phyloP scores from a whole-genome alignment of 1,140 invertebrate genomes.

The Prorops nasuta region DNA sequence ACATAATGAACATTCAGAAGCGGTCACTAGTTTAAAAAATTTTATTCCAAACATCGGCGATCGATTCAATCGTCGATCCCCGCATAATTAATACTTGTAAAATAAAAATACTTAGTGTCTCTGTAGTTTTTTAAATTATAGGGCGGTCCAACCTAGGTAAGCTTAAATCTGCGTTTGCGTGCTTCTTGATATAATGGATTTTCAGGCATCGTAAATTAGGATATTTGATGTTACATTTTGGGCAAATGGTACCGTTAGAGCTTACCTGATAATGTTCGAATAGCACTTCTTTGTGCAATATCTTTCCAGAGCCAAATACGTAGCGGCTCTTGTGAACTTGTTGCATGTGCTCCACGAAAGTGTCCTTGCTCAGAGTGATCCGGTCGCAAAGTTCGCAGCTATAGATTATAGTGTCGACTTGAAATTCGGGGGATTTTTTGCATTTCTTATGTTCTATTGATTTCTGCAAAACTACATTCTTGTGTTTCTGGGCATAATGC shows the following conservation, averaged over 20 bases:
- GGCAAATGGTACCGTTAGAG: constrained; percentile 37
- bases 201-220: constrained; percentile 51
- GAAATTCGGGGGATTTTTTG: neutral
- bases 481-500: constrained; percentile 59
- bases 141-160: neutral
- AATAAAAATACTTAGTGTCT: neutral
- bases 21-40: neutral
- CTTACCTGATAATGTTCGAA: constrained; percentile 38
- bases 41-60: no score
- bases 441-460: neutral
- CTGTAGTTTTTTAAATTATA: neutral
- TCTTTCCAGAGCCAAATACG: constrained; percentile 21
- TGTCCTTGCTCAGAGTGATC: constrained; percentile 37
- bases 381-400: constrained; percentile 43
- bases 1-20: neutral
- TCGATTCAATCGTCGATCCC: neutral
- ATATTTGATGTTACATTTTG: constrained; percentile 48
- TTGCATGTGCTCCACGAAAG: constrained; percentile 40
- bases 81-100: neutral
- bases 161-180: constrained; percentile 27
- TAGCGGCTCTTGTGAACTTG: constrained; percentile 38
- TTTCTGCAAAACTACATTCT: neutral
- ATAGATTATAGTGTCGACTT: constrained; percentile 35
- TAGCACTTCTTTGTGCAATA: constrained; percentile 37
- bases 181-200: constrained; percentile 51